These are phyloP conservation scores for Pachypanchax playfairii DNA, from an alignment of 2,113 vertebrate species.

Conservation along the genomic window DNA sequence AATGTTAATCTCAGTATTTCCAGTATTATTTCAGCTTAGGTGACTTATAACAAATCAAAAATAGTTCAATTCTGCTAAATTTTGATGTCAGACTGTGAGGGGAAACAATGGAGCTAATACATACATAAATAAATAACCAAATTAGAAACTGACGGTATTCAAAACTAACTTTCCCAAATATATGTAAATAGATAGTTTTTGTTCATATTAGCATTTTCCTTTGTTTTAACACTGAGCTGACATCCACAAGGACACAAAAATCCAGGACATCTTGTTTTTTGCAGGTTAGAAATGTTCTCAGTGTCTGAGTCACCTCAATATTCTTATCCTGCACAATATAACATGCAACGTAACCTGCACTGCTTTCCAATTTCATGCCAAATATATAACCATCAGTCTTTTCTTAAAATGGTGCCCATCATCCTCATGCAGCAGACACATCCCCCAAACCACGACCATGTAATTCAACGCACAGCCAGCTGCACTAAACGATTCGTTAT, in stretches of 20 bases:
- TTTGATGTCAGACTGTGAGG: background rate
- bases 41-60: no score
- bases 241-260: background rate
- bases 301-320: background rate
- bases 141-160: background rate
- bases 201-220: background rate
- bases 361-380: conserved; percentile 39
- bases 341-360: conserved; percentile 13
- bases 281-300: background rate
- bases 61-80: background rate
- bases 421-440: conserved; percentile 57
- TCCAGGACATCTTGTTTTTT: background rate
- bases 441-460: conserved; percentile 25
- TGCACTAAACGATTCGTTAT: background rate
- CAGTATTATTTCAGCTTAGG: no score
- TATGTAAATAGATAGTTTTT: background rate
- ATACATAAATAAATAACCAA: background rate
- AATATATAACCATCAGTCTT: conserved; percentile 47
- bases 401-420: conserved; percentile 70
- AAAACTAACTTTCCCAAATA: background rate
- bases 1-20: no score
- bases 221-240: background rate
- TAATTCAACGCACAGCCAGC: conserved; percentile 11
- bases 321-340: conserved; percentile 3
- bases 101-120: background rate